A percentile compares a stretch with the other conserved stretches of the same genome.
These are phyloP conservation scores for Fringilla coelebs DNA, from an alignment of 2,797 vertebrate genomes.

Conservation along the genomic window DNA sequence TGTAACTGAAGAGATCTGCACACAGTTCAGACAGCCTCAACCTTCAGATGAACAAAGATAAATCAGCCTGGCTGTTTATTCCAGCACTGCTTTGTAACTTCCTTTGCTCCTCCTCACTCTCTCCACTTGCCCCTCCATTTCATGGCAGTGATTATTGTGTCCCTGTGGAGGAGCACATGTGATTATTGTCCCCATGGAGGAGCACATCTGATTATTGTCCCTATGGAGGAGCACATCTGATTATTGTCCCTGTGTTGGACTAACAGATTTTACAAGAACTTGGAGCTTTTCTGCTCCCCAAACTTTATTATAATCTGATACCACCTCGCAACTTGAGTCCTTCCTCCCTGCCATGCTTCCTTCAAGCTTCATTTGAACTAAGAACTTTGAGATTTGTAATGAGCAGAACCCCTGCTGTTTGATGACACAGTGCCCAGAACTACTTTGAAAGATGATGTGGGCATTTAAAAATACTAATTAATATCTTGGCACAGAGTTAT, in stretches of 20 bases:
- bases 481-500: neutral
- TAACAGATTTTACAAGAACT: neutral
- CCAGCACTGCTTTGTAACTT: neutral
- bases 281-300: neutral
- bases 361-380: neutral
- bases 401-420: slow-evolving; percentile 45
- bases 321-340: neutral
- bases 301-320: neutral
- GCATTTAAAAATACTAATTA: slow-evolving; percentile 45
- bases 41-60: neutral
- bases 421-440: slow-evolving; percentile 9
- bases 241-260: neutral
- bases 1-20: neutral
- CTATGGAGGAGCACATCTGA: neutral
- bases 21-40: neutral
- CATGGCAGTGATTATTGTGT: neutral
- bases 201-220: neutral
- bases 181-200: neutral
- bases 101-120: neutral
- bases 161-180: neutral
- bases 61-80: neutral
- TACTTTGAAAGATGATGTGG: neutral
- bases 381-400: neutral
- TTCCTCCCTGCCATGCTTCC: neutral
- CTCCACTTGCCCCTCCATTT: neutral